These are phyloP conservation scores for Keiferia lycopersicella DNA, from an alignment of 2,888 invertebrate genomes.

Conservation along the genomic window DNA sequence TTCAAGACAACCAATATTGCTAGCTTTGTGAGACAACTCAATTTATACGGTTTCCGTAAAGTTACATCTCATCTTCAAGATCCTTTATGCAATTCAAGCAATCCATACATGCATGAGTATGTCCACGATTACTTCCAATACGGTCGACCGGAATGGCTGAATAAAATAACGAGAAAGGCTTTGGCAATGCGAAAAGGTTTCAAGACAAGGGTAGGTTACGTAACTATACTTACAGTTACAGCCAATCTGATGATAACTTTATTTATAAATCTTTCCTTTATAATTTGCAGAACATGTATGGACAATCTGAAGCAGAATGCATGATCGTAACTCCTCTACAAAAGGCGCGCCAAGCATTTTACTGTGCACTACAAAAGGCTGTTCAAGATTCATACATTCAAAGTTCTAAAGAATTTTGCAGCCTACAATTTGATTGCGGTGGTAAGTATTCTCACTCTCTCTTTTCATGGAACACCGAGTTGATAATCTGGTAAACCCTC, in stretches of 20 bases:
- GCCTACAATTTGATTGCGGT: conserved; percentile 54
- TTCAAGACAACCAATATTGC: conserved; percentile 83
- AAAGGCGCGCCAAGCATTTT: conserved; percentile 72
- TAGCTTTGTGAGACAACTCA: conserved; percentile 83
- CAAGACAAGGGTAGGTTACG: conserved; percentile 57
- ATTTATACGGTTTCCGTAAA: conserved; percentile 83
- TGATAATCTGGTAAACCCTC: no score
- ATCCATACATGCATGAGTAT: conserved; percentile 82
- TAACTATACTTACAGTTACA: neutral
- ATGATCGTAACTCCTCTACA: conserved; percentile 65
- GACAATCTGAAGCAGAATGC: conserved; percentile 50
- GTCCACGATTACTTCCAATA: conserved; percentile 80
- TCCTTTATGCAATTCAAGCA: conserved; percentile 79
- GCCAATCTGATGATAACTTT: no score
- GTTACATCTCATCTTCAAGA: conserved; percentile 82
- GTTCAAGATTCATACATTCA: conserved; percentile 62
- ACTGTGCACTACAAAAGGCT: conserved; percentile 66
- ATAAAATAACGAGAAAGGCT: conserved; percentile 79
- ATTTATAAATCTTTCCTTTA: neutral
- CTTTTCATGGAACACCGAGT: no score
- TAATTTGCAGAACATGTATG: conserved; percentile 48
- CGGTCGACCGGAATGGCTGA: conserved; percentile 76
- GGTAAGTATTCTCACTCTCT: conserved; percentile 36
- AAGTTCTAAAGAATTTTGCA: conserved; percentile 51
- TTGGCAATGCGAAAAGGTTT: conserved; percentile 64